These are phyloP conservation scores for Polyommatus icarus DNA, from an alignment of 2,888 invertebrate species.

Conservation along the genomic window DNA sequence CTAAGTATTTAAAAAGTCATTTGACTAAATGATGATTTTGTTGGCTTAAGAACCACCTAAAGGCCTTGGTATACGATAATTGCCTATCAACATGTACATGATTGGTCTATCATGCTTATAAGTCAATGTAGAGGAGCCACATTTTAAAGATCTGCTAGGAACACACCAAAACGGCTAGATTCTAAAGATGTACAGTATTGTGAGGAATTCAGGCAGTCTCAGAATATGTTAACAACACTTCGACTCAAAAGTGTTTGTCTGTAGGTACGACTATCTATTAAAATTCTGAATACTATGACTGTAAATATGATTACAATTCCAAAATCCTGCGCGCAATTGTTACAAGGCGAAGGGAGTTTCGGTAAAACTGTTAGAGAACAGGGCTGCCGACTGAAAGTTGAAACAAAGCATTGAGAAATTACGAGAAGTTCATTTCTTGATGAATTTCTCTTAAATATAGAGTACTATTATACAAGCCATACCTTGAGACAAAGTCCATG, in stretches of 20 bases:
- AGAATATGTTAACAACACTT: too few relatives aligned
- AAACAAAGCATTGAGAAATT: too few relatives aligned
- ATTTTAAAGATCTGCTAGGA: too few relatives aligned
- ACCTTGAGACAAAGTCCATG: background rate
- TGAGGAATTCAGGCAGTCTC: too few relatives aligned
- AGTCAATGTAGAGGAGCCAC: too few relatives aligned
- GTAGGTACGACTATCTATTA: too few relatives aligned
- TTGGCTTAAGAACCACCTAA: background rate
- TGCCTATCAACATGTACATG: background rate
- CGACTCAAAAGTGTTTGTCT: too few relatives aligned
- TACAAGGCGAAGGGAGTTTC: constrained; percentile 25
- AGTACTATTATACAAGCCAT: too few relatives aligned
- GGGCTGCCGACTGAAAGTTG: background rate
- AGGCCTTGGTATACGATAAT: background rate
- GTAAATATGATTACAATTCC: constrained; percentile 19
- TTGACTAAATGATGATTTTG: constrained; percentile 1
- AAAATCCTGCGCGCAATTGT: constrained; percentile 24
- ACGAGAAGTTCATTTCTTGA: too few relatives aligned
- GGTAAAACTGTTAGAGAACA: constrained; percentile 17
- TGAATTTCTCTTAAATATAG: too few relatives aligned
- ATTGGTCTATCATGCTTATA: background rate
- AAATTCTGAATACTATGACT: background rate
- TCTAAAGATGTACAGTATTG: too few relatives aligned
- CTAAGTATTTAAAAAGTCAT: background rate
- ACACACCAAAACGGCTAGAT: too few relatives aligned